Base-by-base conservation (phyloP, 2,888 invertebrate species). In the Mimumesa dahlbomi region DNA sequence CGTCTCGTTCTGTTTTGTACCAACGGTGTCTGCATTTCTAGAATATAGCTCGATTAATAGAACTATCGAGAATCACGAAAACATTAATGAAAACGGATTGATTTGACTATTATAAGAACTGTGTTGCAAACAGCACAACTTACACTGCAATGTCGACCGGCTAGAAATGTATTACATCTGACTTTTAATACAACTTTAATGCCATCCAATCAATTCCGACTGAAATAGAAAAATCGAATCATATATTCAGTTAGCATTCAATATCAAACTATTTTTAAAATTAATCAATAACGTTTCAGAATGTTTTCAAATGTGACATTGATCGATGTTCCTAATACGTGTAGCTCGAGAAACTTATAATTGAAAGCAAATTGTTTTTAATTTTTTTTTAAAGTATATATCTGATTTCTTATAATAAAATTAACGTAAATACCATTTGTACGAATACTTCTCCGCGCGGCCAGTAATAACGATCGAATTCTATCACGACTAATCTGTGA, bases 301-400 rank as follows among this genome's bases (percentile, higher is more conserved):
- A 57, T 52, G 36, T n/a, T 18, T n/a, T 58, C 22, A n/a, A 69
- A 49, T 42, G 19, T 42, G 61, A 50, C 42, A 52, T 49, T 36
- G 50, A 63, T 63, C 18, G 61, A 61, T 52, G 19, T 25, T 45
- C 53, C 25, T 40, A 22, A 70, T 63, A 57, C 42, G 36, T 29
- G 54, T 66, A 59, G 36, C 50, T 79, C 69, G 58, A 63, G 73
- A 71, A 73, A 81, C 75, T 75, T 80, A 72, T 79, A 79, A 79
- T 66, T 75, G 75, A 87, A 83, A 84, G 83, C 84, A 85, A 82
- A 11, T 65, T 65, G 79, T 81, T 34, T 46, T 31, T 22, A 45
- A 54, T 72, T 79, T 66, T 68, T 71, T 71, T 42, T 71, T 65
- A 66, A 62, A 59, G 14, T 52, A 70, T 73, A 54, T 63, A 45